These are phyloP conservation scores for Henicopernis longicauda DNA, from an alignment of 2,113 vertebrate genomes.

Conservation along the genomic window DNA sequence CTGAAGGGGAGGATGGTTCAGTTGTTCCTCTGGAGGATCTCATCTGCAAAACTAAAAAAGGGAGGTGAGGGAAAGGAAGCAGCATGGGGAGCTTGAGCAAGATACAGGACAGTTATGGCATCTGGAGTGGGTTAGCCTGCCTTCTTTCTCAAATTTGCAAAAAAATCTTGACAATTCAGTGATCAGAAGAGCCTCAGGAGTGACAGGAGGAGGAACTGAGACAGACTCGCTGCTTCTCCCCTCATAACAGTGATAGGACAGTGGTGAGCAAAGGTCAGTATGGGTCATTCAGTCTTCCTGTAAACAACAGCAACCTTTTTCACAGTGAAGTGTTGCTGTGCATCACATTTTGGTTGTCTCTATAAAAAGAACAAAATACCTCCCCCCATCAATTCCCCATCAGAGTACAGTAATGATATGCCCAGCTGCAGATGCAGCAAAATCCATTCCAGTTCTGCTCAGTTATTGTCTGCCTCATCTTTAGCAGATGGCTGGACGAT, in stretches of 20 bases:
- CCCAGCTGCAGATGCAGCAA: slow-evolving; percentile 57
- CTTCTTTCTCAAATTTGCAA: neutral
- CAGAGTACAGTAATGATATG: slow-evolving; percentile 53
- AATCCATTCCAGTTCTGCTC: slow-evolving; percentile 37
- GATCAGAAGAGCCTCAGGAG: neutral
- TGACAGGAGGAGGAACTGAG: neutral
- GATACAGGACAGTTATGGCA: neutral
- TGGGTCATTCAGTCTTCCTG: neutral
- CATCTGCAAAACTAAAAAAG: neutral
- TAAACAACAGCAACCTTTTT: slow-evolving; percentile 2
- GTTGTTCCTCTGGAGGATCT: neutral
- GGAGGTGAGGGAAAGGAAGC: neutral
- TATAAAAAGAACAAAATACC: slow-evolving; percentile 28
- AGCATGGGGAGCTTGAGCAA: neutral
- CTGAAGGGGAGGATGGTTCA: neutral
- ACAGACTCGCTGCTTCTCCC: neutral
- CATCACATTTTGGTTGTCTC: neutral
- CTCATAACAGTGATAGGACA: neutral
- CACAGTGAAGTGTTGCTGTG: neutral
- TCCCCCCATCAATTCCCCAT: neutral
- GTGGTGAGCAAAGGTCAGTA: neutral
- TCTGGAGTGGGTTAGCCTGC: neutral
- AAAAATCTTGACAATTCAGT: neutral
- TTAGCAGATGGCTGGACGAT: slow-evolving; percentile 53
- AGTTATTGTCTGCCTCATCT: slow-evolving; percentile 60